Evolutionary conservation across 2,113 vertebrate genomes (phyloP), one percentile per base, ranked within the genome.

Genomic region (Scatophagus argus): DNA sequence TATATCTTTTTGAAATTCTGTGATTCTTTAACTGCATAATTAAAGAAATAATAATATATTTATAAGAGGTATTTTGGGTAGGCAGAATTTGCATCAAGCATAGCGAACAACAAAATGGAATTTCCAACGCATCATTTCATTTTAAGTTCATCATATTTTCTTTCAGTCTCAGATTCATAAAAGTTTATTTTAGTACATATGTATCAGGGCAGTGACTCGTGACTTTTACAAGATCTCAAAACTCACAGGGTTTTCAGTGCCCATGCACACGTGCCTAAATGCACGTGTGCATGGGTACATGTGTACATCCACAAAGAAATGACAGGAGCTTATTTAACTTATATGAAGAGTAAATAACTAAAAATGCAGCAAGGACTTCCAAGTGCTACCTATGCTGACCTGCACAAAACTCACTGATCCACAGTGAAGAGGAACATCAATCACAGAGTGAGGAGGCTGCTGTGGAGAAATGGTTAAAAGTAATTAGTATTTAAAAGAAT

Each of bases 401-500:
- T 65, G 73, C 29, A 17, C 11, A 62, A 74, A 47, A 19, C 11
- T 27, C 12, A 3, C 46, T 52, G 62, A 70, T 73, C 19, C 31
- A 36, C 25, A 21, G 25, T n/a, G 58, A 41, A 38, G 65, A 66
- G 29, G 34, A 19, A 11, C 32, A 59, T 58, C 47, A 38, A 51
- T 72, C 38, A 59, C 17, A 23, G 19, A 31, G 29, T 69, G 38
- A 61, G 46, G 17, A 63, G 47, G 34, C 61, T 62, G 67, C 56
- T 81, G 76, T 27, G 19, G 27, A 69, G 56, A 72, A 83, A 86
- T 17, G 34, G 1, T 62, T 12, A 58, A 61, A 82, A 65, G n/a
- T 73, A 78, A 87, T 82, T 77, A 59, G 69, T 46, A 27, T 5
- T n/a, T 36, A 74, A 12, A 62, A 66, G 59, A 74, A 65, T 0